phyloP scores from a whole-genome alignment of 1,140 invertebrate genomes.

The Lutraria rhynchaena region DNA sequence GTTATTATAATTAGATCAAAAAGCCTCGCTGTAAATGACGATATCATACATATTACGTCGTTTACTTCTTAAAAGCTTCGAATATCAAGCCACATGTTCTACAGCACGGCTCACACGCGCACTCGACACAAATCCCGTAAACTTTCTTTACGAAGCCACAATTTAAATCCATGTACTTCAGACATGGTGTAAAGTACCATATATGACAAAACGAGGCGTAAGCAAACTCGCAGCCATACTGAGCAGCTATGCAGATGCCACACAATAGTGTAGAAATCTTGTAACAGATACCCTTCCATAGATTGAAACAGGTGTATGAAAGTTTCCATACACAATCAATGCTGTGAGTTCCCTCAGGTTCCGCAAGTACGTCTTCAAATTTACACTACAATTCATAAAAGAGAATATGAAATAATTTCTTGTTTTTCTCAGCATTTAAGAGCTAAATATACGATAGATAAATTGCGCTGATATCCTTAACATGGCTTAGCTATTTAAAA shows the following conservation, averaged over 20 bases:
- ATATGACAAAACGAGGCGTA: constrained; percentile 86
- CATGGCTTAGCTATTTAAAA: too few relatives aligned
- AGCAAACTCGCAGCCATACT: constrained; percentile 88
- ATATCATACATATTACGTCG: too few relatives aligned
- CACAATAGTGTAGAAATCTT: constrained; percentile 87
- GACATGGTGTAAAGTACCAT: constrained; percentile 79
- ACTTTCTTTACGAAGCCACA: constrained; percentile 22
- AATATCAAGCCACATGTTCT: constrained; percentile 29
- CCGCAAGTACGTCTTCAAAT: constrained; percentile 90
- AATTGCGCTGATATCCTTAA: too few relatives aligned
- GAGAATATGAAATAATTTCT: too few relatives aligned
- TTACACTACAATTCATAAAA: constrained; percentile 41
- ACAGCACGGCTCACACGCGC: constrained; percentile 36
- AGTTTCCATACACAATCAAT: constrained; percentile 89
- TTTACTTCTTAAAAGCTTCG: constrained; percentile 29
- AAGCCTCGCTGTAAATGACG: too few relatives aligned
- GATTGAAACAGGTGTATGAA: constrained; percentile 87
- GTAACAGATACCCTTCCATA: constrained; percentile 88
- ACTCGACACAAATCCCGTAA: background rate
- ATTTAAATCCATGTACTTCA: constrained; percentile 81
- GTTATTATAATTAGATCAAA: too few relatives aligned
- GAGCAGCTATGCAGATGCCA: constrained; percentile 87
- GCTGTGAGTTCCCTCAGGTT: constrained; percentile 88
- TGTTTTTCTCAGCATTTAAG: too few relatives aligned
- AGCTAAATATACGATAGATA: too few relatives aligned